These are phyloP conservation scores for Ptiloglossa arizonensis DNA, from an alignment of 1,140 invertebrate genomes.

Conservation along the genomic window DNA sequence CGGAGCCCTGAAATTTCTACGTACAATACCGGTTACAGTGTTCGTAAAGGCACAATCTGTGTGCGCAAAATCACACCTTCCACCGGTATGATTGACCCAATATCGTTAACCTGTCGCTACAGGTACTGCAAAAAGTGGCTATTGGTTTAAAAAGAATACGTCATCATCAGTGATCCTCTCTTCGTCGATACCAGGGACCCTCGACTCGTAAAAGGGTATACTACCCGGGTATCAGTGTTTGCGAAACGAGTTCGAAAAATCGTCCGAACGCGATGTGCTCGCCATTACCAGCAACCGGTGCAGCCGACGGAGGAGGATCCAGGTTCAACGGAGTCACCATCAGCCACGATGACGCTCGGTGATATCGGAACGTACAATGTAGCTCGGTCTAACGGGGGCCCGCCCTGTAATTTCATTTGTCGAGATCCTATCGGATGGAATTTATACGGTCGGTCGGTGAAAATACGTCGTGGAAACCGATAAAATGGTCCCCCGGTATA, in stretches of 20 bases:
- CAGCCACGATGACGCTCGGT: slow-evolving; percentile 52
- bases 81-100: too few relatives aligned
- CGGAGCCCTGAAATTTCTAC: too few relatives aligned
- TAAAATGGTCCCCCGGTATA: slow-evolving; percentile 46
- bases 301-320: not conserved
- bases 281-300: not conserved
- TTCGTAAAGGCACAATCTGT: too few relatives aligned
- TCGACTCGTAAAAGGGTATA: too few relatives aligned
- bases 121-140: too few relatives aligned
- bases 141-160: too few relatives aligned
- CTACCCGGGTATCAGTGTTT: too few relatives aligned
- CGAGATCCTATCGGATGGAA: slow-evolving; percentile 63
- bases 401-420: slow-evolving; percentile 69
- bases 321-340: slow-evolving; percentile 12
- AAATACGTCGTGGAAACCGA: slow-evolving; percentile 64
- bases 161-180: too few relatives aligned
- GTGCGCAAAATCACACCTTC: too few relatives aligned
- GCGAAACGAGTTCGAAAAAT: not conserved
- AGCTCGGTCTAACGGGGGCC: slow-evolving; percentile 39
- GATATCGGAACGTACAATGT: slow-evolving; percentile 53
- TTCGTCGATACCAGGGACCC: too few relatives aligned
- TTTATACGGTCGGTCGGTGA: slow-evolving; percentile 59
- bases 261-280: not conserved
- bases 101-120: too few relatives aligned
- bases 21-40: too few relatives aligned